Conservation (phyloP, 2,797 vertebrate genomes). For the Hoplostethus mediterraneus region DNA sequence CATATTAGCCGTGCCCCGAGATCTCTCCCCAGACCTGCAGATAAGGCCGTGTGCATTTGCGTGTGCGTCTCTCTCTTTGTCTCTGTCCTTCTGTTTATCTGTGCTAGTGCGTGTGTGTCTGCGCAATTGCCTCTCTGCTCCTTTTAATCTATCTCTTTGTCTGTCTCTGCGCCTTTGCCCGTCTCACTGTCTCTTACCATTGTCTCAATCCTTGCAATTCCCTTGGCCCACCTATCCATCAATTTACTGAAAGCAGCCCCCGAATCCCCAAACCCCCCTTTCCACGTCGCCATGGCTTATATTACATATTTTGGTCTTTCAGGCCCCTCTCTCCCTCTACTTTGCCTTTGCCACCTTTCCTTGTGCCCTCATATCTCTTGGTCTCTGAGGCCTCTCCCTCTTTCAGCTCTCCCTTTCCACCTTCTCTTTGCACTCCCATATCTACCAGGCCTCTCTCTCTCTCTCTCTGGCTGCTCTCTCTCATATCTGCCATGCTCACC, state of each 20-base stretch:
- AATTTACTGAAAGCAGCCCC: conserved; percentile 38
- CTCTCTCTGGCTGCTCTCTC: conserved; percentile 18
- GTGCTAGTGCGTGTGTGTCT: conserved; percentile 20
- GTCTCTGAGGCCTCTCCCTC: conserved; percentile 65
- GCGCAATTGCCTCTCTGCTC: conserved; percentile 45
- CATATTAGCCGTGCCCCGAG: conserved; percentile 60
- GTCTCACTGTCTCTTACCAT: conserved; percentile 51
- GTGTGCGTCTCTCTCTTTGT: conserved; percentile 39
- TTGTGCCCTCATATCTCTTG: conserved; percentile 53
- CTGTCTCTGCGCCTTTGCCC: conserved; percentile 41
- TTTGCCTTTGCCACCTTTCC: conserved; percentile 33
- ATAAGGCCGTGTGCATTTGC: conserved; percentile 45
- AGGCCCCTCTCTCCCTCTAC: conserved; percentile 15
- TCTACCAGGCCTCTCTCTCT: conserved; percentile 31
- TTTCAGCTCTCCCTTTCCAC: conserved; percentile 59
- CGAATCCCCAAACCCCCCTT: conserved; percentile 13
- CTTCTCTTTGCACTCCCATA: conserved; percentile 41
- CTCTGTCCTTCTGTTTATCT: conserved; percentile 52
- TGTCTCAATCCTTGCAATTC: conserved; percentile 59
- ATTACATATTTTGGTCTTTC: conserved; percentile 44
- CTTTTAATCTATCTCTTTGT: conserved; percentile 46
- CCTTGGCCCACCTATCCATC: conserved; percentile 60
- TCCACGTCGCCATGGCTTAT: conserved; percentile 30
- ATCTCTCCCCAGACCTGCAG: conserved; percentile 35
- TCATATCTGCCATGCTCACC: conserved; percentile 57